Base-by-base conservation (phyloP, 2,888 invertebrate species). In the Coremacera marginata region DNA sequence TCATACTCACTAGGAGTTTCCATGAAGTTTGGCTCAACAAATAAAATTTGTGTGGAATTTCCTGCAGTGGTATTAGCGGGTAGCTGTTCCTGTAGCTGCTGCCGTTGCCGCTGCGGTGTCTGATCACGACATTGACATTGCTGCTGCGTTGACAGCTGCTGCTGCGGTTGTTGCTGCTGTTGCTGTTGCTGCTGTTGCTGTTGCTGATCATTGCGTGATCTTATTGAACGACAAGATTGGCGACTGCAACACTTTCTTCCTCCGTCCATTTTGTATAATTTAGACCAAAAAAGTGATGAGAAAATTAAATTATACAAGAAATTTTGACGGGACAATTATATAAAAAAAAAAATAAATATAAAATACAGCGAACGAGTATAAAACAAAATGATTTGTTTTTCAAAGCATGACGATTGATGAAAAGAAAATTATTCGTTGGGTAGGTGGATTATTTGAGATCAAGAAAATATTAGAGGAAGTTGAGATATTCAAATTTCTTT, bases 1-100 rank as follows among this genome's bases (percentile, higher is more conserved):
- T 86, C 86, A 63, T 84, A 82, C 5, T 84, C 82, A 76, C 81
- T 83, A 70, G 80, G 76, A 4, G 80, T 79, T 0, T 78, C 52
- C 51, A 75, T 77, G 25, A 82, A 82, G 37, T 82, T 82, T 5
- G 76, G 63, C 65, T 78, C 81, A 62, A 72, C 75, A 22, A 79
- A 84, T 4, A 86, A 75, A 9, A 83, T 74, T 3, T 81, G 77
- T 1, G 82, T 77, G 2, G 81, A 75, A 49, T 67, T 76, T 19
- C 16, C 65, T 57, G 44, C 19, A 63, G 25, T 49, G 78, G 8
- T 44, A 31, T 16, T 49, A 31, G 57, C 11, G 52, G n/a, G 25
- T 25, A 25, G 51, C 44, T 44, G 44, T 44, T 44, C 44, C 44
- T 44, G 44, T 31, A n/a, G 22, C 31, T 44, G 49, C 11, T 55